These are phyloP conservation scores for Psammodynastes pulverulentus DNA, from an alignment of 2,113 vertebrate species.

Conservation along the genomic window DNA sequence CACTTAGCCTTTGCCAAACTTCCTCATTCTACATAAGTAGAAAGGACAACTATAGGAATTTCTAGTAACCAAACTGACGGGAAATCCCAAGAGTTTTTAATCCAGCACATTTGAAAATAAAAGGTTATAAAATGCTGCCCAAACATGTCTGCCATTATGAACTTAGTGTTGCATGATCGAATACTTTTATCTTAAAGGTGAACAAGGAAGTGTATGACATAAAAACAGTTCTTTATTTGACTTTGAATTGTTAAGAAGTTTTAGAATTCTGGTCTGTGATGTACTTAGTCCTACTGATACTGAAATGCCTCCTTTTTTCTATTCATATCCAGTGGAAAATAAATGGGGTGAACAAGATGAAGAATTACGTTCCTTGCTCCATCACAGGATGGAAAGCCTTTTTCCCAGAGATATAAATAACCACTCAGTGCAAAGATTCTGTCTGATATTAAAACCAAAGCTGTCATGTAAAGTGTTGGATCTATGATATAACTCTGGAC, in stretches of 20 bases:
- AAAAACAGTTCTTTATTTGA: constrained; percentile 61
- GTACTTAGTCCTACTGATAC: constrained; percentile 11
- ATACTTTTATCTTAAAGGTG: constrained; percentile 66
- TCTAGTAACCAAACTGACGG: not conserved
- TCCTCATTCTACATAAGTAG: not conserved
- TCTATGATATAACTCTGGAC: constrained; percentile 66
- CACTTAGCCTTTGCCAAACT: not conserved
- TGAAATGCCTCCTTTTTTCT: constrained; percentile 33
- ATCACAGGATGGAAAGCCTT: constrained; percentile 56
- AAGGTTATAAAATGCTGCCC: not conserved
- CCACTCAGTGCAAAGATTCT: constrained; percentile 61
- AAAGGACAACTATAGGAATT: not conserved
- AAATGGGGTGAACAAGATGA: constrained; percentile 26
- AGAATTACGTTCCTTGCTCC: constrained; percentile 37
- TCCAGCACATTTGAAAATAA: not conserved
- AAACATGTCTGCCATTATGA: constrained; percentile 60
- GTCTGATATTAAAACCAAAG: constrained; percentile 58
- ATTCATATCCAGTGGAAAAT: constrained; percentile 6
- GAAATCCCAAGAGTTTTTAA: not conserved
- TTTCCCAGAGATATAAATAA: constrained; percentile 58
- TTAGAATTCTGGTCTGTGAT: not conserved
- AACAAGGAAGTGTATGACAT: constrained; percentile 61
- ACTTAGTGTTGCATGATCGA: constrained; percentile 61
- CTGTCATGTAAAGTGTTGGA: constrained; percentile 57
- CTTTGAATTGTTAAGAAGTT: constrained; percentile 40